Base-by-base conservation (phyloP, 1,140 invertebrate genomes). In the Penaeus chinensis region DNA sequence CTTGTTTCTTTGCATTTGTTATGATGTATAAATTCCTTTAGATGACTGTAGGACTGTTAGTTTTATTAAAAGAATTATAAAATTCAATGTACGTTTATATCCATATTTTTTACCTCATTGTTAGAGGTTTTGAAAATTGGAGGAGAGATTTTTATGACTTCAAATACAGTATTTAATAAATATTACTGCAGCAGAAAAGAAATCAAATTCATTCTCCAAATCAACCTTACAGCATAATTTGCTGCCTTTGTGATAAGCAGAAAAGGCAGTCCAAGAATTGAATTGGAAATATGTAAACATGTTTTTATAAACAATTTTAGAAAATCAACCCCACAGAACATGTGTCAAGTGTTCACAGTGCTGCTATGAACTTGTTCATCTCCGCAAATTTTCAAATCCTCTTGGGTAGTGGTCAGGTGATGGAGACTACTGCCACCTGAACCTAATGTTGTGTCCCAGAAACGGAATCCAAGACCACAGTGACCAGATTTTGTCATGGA, bases 1-100 rank as follows among this genome's bases (percentile, higher is more conserved):
- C 78, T 82, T 87, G 86, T 87, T 87, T 87, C 77, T 87, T 87
- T 83, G 81, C 80, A 87, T 87, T 87, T 87, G 80, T 87, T 87
- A 87, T 87, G 86, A 78, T 87, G 86, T 87, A 87, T 65, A 87
- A 87, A 82, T 82, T 83, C 80, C 84, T 76, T 87, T 82, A 87
- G 80, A 76, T 82, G 69, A 82, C 86, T 87, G 80, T 87, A 87
- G 86, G 86, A 87, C 86, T 87, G 86, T 87, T 87, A 87, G 86
- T 82, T 87, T 87, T 82, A 82, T 87, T 82, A 87, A 87, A 83
- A 85, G 84, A 87, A 76, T 87, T 71, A 54, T 87, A 83, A 82
- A 87, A 81, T 87, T 87, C 74, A 63, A 77, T 87, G 86, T 82
- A 87, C 69, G 80, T 87, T 87, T 65, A 87, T 82, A 87, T 71